Evolutionary conservation across 2,113 vertebrate genomes (phyloP).

Genomic region (Nettapus auritus): DNA sequence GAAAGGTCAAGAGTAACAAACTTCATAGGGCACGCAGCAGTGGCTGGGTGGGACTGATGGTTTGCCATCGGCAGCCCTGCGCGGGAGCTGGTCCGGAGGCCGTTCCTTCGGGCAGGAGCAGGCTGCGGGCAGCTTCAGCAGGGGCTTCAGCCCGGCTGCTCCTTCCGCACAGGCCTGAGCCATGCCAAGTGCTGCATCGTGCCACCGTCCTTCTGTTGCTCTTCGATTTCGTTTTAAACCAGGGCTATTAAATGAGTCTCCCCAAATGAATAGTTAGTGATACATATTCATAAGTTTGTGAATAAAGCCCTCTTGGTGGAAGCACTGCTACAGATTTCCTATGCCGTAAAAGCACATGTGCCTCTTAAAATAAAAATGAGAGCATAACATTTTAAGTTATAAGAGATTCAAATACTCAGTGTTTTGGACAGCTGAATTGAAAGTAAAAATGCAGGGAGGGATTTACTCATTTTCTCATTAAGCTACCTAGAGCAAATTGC

Average conservation of each 20-base stretch:
- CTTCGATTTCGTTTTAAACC: too few relatives aligned
- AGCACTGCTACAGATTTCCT: neutral
- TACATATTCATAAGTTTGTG: neutral
- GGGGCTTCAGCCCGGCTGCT: neutral
- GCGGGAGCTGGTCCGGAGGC: neutral
- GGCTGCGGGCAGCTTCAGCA: accelerated
- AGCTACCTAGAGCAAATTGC: neutral
- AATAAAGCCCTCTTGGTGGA: neutral
- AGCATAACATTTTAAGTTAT: neutral
- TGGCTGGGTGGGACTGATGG: neutral
- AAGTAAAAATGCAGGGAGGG: neutral
- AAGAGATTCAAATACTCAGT: neutral
- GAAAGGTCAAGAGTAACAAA: neutral
- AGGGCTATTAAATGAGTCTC: neutral
- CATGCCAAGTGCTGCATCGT: accelerated
- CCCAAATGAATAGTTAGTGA: too few relatives aligned
- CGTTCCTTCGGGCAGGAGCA: too few relatives aligned
- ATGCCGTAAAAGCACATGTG: neutral
- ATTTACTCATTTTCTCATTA: neutral
- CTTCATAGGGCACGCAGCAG: neutral
- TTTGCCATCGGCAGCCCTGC: neutral
- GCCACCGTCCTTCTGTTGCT: neutral
- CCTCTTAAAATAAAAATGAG: neutral
- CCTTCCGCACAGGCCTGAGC: neutral
- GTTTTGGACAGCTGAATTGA: neutral